These are phyloP conservation scores for Siphamia tubifer DNA, from an alignment of 2,113 vertebrate genomes.

Conservation along the genomic window DNA sequence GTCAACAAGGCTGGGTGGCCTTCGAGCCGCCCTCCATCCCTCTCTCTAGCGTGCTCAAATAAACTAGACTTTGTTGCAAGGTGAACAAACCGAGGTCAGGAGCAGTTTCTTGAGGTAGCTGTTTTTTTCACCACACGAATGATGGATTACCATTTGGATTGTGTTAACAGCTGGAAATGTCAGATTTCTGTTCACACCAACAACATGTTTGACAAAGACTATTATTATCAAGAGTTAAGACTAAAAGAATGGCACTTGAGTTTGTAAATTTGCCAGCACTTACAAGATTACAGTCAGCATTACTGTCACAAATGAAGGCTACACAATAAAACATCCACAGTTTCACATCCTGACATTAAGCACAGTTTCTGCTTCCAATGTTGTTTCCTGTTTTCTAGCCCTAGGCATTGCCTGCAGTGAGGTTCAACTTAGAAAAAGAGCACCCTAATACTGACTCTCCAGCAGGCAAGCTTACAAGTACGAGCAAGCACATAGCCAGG, in stretches of 20 bases:
- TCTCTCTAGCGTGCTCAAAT: background rate
- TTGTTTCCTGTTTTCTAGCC: conserved; percentile 41
- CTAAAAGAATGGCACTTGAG: background rate
- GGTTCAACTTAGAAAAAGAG: conserved; percentile 28
- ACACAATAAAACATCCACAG: background rate
- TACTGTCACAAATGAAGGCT: background rate
- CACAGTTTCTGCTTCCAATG: background rate
- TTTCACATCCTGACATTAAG: background rate
- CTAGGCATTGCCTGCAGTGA: conserved; percentile 34
- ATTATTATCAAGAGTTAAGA: background rate
- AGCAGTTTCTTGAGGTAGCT: background rate
- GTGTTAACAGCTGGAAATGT: background rate
- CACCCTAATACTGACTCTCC: conserved; percentile 32
- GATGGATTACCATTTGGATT: background rate
- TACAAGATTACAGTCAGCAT: background rate
- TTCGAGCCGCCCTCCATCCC: background rate
- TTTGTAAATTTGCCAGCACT: background rate
- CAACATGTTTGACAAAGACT: background rate
- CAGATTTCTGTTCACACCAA: conserved; percentile 1
- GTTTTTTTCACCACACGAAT: conserved; percentile 6
- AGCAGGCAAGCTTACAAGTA: conserved; percentile 1
- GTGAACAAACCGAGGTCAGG: background rate
- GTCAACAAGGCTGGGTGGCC: conserved; percentile 76
- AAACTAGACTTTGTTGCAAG: conserved; percentile 11
- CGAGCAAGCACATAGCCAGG: background rate